phyloP scores from a whole-genome alignment of 2,797 vertebrate genomes.

The Dendrocincla tyrannina region DNA sequence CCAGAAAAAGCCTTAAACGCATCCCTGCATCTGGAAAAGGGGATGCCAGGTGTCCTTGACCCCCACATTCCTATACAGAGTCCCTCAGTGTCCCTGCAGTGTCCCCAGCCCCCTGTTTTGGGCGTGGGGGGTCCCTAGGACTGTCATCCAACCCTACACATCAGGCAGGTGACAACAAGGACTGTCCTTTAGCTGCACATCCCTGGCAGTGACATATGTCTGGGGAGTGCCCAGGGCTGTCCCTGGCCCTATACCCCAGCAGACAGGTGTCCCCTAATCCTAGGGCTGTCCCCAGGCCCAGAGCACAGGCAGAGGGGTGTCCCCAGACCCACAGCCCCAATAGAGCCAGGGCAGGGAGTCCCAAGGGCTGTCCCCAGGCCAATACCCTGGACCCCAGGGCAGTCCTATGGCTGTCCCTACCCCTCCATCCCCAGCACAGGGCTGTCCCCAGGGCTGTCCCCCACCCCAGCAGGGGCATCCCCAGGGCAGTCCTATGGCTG shows the following conservation, averaged over 20 bases:
- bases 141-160: neutral
- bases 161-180: neutral
- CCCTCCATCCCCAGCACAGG: neutral
- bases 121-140: neutral
- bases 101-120: neutral
- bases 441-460: neutral
- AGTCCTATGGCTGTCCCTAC: neutral
- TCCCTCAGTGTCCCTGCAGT: neutral
- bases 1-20: neutral
- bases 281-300: neutral
- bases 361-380: neutral
- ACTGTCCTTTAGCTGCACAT: neutral
- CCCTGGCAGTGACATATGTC: neutral
- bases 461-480: neutral
- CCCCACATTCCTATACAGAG: neutral
- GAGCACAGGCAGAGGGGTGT: neutral
- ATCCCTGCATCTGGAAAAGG: neutral
- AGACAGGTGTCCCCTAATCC: neutral
- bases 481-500: too few species aligned
- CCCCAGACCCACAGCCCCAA: neutral
- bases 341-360: neutral
- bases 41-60: neutral
- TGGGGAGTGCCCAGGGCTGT: neutral
- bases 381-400: neutral
- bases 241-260: too few species aligned